phyloP scores from a whole-genome alignment of 2,888 invertebrate genomes.

The Scaptomyza polygonia region DNA sequence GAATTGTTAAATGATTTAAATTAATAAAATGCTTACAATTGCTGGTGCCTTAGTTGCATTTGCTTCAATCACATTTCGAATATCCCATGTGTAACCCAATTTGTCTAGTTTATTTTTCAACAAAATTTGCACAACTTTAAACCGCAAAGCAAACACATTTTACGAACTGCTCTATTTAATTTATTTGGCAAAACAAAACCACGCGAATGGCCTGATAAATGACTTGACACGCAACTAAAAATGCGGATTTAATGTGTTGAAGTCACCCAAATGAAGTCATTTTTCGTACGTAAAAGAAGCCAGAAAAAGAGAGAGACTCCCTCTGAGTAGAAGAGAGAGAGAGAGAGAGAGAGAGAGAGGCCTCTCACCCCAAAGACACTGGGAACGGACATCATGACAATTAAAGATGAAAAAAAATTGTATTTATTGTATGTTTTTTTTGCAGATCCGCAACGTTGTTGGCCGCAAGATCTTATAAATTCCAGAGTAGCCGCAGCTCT shows the following conservation, averaged over 20 bases:
- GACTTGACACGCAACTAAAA: constrained; percentile 39
- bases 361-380: constrained; percentile 26
- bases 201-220: constrained; percentile 43
- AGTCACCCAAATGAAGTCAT: constrained; percentile 12
- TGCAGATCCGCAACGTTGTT: constrained; percentile 7
- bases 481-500: constrained; percentile 21
- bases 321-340: background rate
- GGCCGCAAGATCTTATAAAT: constrained; percentile 6
- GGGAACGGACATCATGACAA: constrained; percentile 1
- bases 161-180: constrained; percentile 47
- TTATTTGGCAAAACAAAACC: constrained; percentile 32
- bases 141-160: constrained; percentile 33
- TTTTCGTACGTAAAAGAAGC: constrained; percentile 15
- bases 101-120: constrained; percentile 5
- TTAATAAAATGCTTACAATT: too few relatives aligned
- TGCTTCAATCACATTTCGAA: too few relatives aligned
- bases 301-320: constrained; percentile 3
- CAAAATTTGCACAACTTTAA: constrained; percentile 47
- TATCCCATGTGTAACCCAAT: constrained; percentile 25
- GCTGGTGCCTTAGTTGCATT: too few relatives aligned
- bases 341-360: constrained; percentile 6
- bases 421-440: background rate
- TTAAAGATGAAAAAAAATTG: background rate
- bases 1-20: too few relatives aligned
- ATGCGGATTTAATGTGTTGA: constrained; percentile 2